Evolutionary conservation across 1,140 invertebrate species (phyloP), one percentile per base, ranked within the genome.

Genomic region (Drosophila kepulauana): DNA sequence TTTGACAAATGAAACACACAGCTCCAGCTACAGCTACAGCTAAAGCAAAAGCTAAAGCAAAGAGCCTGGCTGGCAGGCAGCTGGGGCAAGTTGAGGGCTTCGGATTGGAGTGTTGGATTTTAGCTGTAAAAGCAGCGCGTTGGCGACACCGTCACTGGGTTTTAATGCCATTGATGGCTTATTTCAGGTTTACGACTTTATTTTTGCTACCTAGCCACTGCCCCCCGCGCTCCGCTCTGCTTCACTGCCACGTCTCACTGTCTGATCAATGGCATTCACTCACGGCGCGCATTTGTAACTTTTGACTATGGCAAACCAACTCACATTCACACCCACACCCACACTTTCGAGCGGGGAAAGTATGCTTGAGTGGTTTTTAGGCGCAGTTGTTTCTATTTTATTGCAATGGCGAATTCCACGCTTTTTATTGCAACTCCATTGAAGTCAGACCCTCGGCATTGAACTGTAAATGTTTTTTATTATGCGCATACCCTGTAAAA

Each of bases 161-260:
- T 88, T 88, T 89, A 89, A 90, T 89, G 85, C 81, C 85, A 89
- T 90, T 89, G 85, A 89, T 89, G 85, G 85, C 85, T 89, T 89
- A 89, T 89, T 89, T 90, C 78, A 85, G 86, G 81, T 89, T 89
- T 89, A 89, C 85, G 85, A 89, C 86, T 89, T 89, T 89, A 89
- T 89, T 89, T 88, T 89, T 82, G 71, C 78, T 85, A 85, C 85
- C 85, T 89, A 89, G 81, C 73, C 81, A 81, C 77, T 69, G 79
- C 64, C 68, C 65, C 11, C 41, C 54, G 41, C 13, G 15, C 6
- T 13, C 25, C 10, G 25, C 8, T 28, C 15, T 35, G 20, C 3
- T 25, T 4, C 3, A 25, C 51, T 13, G 38, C 15, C 15, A 3
- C 11, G 5, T 38, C 25, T 10, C 10, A n/a, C 41, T 45, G 56